Evolutionary conservation across 2,113 vertebrate genomes (phyloP), one percentile per base, ranked within the genome.

Genomic region (Tamias sibiricus): DNA sequence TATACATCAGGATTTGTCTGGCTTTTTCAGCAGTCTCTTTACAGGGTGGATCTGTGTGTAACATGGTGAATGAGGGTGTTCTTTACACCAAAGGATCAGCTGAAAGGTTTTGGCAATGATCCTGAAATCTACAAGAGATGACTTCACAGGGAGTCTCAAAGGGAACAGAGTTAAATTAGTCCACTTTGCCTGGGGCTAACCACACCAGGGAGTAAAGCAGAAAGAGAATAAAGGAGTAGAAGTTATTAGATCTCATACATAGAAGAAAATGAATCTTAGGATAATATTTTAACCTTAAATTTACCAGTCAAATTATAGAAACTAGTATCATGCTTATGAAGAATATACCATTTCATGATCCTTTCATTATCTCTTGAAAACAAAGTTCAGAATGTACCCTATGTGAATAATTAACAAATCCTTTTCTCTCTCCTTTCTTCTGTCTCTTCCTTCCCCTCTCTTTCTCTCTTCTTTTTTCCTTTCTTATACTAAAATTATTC

Each of bases 101-200:
- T 90, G 35, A 92, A 71, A 90, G 10, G 4, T 92, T 69, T 74
- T 85, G 54, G 20, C 24, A 95, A 69, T 6, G 3, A 83, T 90
- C 54, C 28, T 79, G 37, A 52, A 91, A 84, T 71, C 52, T 83
- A 47, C 10, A 66, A 66, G 40, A 81, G 42, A 74, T 49, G 79
- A 89, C 85, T 94, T 86, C 71, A 54, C 30, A 64, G 89, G 54
- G 4, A 82, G 2, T 95, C n/a, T 81, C 64, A 85, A 88, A 81
- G 28, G 47, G 24, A 96, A 94, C 11, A 52, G 81, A 87, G 49
- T 94, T 32, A 92, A 95, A 94, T 84, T 76, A 96, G 19, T 4
- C 14, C 32, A 72, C 8, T 76, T 84, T 90, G 30, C 93, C n/a
- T 72, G 71, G 20, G 59, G 35, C 52, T 92, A 90, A 87, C 14